Evolutionary conservation across 2,888 invertebrate genomes (phyloP).

Genomic region (Spatulosminthurus flaviceps): DNA sequence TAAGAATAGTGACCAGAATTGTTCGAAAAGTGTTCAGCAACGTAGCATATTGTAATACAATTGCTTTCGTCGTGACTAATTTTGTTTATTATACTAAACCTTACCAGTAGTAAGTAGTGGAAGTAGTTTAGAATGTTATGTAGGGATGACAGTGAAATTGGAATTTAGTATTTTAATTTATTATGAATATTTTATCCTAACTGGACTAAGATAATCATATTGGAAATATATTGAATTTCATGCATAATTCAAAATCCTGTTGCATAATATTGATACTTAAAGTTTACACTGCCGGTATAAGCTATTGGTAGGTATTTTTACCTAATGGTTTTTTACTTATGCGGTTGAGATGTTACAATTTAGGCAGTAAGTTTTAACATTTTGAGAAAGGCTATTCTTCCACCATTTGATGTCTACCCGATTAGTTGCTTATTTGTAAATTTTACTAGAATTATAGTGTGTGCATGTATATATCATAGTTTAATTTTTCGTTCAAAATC

Average conservation of each 20-base stretch:
- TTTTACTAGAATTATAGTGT: not conserved
- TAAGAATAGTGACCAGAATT: not conserved
- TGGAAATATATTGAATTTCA: too few species aligned
- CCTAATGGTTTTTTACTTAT: not conserved
- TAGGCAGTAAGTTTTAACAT: not conserved
- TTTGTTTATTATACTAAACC: too few species aligned
- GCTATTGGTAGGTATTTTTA: not conserved
- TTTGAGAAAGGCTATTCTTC: not conserved
- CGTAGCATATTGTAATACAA: not conserved
- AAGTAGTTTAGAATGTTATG: too few species aligned
- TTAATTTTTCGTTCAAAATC: not conserved
- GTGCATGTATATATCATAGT: not conserved
- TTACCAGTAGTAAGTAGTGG: too few species aligned
- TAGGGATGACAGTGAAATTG: too few species aligned
- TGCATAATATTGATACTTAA: too few species aligned
- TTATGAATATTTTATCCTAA: too few species aligned
- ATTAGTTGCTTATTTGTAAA: not conserved
- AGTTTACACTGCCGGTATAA: too few species aligned
- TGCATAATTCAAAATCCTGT: too few species aligned
- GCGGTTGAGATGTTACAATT: not conserved
- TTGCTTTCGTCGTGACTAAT: too few species aligned
- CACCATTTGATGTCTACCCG: not conserved
- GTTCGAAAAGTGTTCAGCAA: conserved; percentile 1
- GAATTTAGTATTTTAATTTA: too few species aligned
- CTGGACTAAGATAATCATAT: too few species aligned